Evolutionary conservation across 2,113 vertebrate genomes (phyloP), one percentile per base, ranked within the genome.

Genomic region (Fulmarus glacialis): DNA sequence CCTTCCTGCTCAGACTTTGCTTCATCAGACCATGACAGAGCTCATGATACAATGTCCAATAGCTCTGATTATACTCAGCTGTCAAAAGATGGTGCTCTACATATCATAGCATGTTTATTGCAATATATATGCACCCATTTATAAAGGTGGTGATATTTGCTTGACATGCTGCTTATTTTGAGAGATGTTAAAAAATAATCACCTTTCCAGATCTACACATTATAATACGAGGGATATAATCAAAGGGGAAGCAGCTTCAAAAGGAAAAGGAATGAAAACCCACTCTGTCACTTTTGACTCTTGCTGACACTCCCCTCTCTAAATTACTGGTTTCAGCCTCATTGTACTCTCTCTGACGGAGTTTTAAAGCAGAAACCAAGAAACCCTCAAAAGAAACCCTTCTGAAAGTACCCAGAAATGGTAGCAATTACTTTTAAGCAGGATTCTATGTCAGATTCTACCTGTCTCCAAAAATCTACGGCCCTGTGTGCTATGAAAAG

Each of bases 231-330:
- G 36, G 71, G 78, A 45, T 63, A 58, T 36, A 82, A 94, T 93
- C 93, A 96, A 89, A 95, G 80, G 90, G 83, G 92, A 96, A 85
- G 63, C 53, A 19, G 89, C 89, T 84, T 85, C n/a, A 2, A 43
- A 59, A 63, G 62, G 30, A 66, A 74, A 82, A n/a, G 48, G 73
- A 85, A 88, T 79, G 86, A 95, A 82, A 74, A 11, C 59, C 68
- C 23, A 66, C 64, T 36, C 63, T 89, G 90, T 42, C 90, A 85
- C 73, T 89, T 29, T 21, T 78, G 86, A 21, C 59, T 86, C 74
- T 13, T 29, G 71, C 93, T 78, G 75, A 79, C 81, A 40, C 52
- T 66, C 55, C 87, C 58, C 8, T 20, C 70, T 53, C 5, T 1
- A 84, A 93, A 89, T 80, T 66, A 82, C 55, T 30, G 79, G 5